Evolutionary conservation across 2,888 invertebrate species (phyloP).

Genomic region (Pardosa pseudoannulata): DNA sequence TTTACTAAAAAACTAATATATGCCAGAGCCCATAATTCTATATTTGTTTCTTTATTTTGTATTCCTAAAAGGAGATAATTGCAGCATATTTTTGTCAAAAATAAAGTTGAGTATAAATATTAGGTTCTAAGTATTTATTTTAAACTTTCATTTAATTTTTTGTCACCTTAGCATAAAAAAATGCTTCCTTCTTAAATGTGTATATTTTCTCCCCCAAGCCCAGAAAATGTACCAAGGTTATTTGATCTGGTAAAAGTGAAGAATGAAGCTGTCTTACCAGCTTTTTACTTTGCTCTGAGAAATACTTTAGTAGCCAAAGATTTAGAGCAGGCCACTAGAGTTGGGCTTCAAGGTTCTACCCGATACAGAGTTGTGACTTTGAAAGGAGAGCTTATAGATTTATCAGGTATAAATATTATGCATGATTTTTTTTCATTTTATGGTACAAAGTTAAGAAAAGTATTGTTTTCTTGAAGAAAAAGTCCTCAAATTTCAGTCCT

Average conservation of each 20-base stretch:
- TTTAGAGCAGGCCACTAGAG: constrained; percentile 91
- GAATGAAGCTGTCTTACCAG: constrained; percentile 86
- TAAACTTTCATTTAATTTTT: background rate
- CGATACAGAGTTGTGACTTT: constrained; percentile 92
- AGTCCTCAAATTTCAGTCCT: too few species aligned
- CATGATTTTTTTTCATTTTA: too few species aligned
- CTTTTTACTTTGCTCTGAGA: constrained; percentile 92
- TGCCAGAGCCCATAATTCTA: too few species aligned
- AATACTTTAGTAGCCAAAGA: constrained; percentile 91
- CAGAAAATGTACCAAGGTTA: constrained; percentile 91
- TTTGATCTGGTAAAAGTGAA: constrained; percentile 92
- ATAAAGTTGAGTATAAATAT: too few species aligned
- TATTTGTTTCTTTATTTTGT: too few species aligned
- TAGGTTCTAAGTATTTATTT: too few species aligned
- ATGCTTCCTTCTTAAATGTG: too few species aligned
- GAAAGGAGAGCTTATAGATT: constrained; percentile 90
- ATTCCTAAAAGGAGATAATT: too few species aligned
- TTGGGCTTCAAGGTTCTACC: constrained; percentile 84
- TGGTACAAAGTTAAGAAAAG: too few species aligned
- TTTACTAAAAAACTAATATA: too few species aligned
- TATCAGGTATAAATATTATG: constrained; percentile 82
- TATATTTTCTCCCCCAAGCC: constrained; percentile 77
- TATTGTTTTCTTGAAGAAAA: too few species aligned
- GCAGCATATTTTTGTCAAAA: too few species aligned
- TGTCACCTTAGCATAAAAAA: background rate